Evolutionary conservation across 2,888 invertebrate species (phyloP).

Genomic region (Zonitis immaculata): DNA sequence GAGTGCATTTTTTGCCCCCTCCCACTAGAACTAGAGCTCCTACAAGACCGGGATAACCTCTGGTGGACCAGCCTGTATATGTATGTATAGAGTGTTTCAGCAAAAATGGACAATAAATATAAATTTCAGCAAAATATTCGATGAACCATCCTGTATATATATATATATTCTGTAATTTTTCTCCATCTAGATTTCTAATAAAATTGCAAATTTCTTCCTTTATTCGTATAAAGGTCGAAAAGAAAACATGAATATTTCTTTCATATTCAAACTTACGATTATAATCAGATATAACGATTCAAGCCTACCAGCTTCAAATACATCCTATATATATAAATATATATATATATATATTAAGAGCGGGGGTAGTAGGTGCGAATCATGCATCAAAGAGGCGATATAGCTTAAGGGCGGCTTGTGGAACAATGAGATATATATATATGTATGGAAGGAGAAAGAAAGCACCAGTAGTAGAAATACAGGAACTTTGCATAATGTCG

Average conservation of each 20-base stretch:
- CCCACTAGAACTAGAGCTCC: too few species aligned
- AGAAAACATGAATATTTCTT: constrained; percentile 36
- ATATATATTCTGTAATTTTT: too few species aligned
- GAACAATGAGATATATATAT: neutral
- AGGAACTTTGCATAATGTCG: constrained; percentile 51
- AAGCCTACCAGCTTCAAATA: constrained; percentile 28
- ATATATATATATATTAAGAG: constrained; percentile 15
- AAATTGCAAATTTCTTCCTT: neutral
- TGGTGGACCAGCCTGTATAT: too few species aligned
- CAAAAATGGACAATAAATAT: too few species aligned
- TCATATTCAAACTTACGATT: constrained; percentile 32
- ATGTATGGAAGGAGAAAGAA: constrained; percentile 26
- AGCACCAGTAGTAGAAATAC: constrained; percentile 39
- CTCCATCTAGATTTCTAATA: neutral
- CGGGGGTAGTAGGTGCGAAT: constrained; percentile 37
- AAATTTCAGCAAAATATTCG: too few species aligned
- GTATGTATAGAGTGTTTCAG: too few species aligned
- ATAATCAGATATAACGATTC: constrained; percentile 13
- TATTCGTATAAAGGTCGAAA: too few species aligned
- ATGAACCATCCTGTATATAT: too few species aligned
- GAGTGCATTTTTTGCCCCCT: too few species aligned
- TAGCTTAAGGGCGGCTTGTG: constrained; percentile 27
- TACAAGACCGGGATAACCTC: too few species aligned
- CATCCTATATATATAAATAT: too few species aligned
- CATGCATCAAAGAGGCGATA: constrained; percentile 36